A percentile compares a stretch with the other conserved stretches of the same genome.
Evolutionary conservation across 1,140 invertebrate genomes (phyloP).

Genomic region (Drosophila ironensis): DNA sequence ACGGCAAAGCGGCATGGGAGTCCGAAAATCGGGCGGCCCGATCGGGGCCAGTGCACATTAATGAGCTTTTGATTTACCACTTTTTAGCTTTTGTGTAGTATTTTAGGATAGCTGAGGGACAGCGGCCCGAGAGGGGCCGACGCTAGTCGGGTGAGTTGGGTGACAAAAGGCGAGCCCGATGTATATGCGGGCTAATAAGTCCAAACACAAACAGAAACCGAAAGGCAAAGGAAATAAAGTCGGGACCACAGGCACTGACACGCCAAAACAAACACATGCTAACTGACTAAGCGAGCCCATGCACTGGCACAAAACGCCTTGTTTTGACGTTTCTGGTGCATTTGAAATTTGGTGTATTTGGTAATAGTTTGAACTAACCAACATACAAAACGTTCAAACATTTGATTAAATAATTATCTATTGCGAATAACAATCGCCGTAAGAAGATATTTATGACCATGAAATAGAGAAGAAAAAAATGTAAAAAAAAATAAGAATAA

Average conservation of each 20-base stretch:
- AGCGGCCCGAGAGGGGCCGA: neutral
- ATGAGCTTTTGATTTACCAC: conserved; percentile 71
- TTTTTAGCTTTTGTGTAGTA: conserved; percentile 38
- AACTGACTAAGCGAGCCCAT: conserved; percentile 13
- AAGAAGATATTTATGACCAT: no score
- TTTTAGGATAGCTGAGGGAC: no score
- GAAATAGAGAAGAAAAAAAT: no score
- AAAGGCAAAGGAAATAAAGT: conserved; percentile 43
- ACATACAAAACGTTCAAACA: no score
- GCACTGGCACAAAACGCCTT: neutral
- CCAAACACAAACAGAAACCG: conserved; percentile 50
- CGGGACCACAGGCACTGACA: conserved; percentile 42
- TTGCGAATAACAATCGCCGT: no score
- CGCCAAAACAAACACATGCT: conserved; percentile 64
- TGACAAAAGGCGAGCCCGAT: neutral
- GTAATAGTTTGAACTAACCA: no score
- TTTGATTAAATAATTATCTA: no score
- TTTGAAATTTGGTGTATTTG: neutral
- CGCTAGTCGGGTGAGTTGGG: neutral
- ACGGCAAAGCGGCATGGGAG: conserved; percentile 22
- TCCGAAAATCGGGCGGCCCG: conserved; percentile 4
- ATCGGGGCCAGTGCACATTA: conserved; percentile 42
- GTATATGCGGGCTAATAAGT: conserved; percentile 61
- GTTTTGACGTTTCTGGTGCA: neutral
- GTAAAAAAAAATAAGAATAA: no score